Evolutionary conservation across 30 jellyfish, hydroid and myxozoan species (phyloP).

Genomic region (Clytia hemisphaerica): DNA sequence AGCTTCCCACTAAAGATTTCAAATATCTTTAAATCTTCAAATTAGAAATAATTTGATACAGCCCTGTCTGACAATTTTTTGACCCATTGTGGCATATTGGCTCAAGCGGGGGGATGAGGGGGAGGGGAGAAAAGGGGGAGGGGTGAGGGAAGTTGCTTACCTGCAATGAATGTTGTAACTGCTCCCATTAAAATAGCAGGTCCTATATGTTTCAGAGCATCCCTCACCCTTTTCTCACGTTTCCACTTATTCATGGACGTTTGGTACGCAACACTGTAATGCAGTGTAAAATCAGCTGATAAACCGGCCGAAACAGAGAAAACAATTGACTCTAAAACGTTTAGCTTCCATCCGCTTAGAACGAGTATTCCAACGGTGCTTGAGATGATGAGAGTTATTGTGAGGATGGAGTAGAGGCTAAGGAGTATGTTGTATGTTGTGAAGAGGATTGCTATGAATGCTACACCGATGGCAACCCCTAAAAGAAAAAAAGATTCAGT

Average conservation of each 20-base stretch:
- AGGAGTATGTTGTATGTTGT: conserved; percentile 68
- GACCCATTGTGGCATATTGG: too few species aligned
- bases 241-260: conserved; percentile 24
- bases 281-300: conserved; percentile 76
- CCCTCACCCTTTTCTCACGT: conserved; percentile 36
- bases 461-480: conserved; percentile 55
- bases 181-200: conserved; percentile 96
- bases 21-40: too few species aligned
- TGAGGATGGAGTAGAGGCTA: conserved; percentile 48
- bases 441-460: conserved; percentile 54
- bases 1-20: too few species aligned
- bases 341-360: conserved; percentile 73
- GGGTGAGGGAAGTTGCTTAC: conserved; percentile 29
- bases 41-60: too few species aligned
- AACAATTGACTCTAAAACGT: conserved; percentile 71
- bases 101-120: too few species aligned
- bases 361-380: conserved; percentile 70
- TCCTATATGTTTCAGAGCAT: conserved; percentile 66
- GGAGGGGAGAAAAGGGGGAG: too few species aligned
- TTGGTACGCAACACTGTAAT: conserved; percentile 78
- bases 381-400: conserved; percentile 57
- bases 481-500: too few species aligned
- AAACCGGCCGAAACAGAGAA: conserved; percentile 83
- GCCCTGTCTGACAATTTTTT: too few species aligned
- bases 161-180: conserved; percentile 77